Conservation (phyloP, 37 sponge, comb jelly and placozoan species). For the Tethya wilhelma region DNA sequence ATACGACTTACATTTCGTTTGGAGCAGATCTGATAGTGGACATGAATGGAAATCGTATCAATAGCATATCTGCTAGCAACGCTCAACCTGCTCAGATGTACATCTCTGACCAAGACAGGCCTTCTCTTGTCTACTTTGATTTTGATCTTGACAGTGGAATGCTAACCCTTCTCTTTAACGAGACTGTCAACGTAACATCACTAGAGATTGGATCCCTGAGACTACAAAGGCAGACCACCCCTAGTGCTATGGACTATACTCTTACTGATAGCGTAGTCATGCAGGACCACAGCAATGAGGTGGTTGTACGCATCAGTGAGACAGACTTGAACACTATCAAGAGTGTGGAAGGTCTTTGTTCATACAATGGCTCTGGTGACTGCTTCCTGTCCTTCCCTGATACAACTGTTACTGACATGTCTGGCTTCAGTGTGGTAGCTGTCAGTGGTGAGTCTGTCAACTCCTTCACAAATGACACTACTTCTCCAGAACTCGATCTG, state of each 20-base stretch:
- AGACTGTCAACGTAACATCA: constrained; percentile 77
- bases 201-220: constrained; percentile 46
- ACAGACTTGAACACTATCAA: constrained; percentile 83
- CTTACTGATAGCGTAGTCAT: constrained; percentile 38
- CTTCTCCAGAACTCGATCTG: constrained; percentile 47
- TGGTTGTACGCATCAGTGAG: constrained; percentile 44
- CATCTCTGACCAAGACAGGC: constrained; percentile 43
- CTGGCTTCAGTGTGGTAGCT: constrained; percentile 39
- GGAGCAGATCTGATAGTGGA: constrained; percentile 76
- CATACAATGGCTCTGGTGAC: constrained; percentile 28
- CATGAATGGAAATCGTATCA: constrained; percentile 77
- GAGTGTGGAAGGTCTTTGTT: constrained; percentile 52
- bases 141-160: constrained; percentile 57
- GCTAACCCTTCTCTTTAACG: constrained; percentile 67
- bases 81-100: constrained; percentile 39
- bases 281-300: constrained; percentile 39
- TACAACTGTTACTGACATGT: constrained; percentile 69
- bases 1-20: constrained; percentile 73
- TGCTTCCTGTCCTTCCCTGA: constrained; percentile 68
- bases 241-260: constrained; percentile 6
- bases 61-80: constrained; percentile 40
- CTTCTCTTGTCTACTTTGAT: constrained; percentile 48
- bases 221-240: constrained; percentile 40
- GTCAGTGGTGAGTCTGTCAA: constrained; percentile 23
- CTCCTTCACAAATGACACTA: constrained; percentile 70